These are phyloP conservation scores for Taurulus bubalis DNA, from an alignment of 2,113 vertebrate genomes.

Conservation along the genomic window DNA sequence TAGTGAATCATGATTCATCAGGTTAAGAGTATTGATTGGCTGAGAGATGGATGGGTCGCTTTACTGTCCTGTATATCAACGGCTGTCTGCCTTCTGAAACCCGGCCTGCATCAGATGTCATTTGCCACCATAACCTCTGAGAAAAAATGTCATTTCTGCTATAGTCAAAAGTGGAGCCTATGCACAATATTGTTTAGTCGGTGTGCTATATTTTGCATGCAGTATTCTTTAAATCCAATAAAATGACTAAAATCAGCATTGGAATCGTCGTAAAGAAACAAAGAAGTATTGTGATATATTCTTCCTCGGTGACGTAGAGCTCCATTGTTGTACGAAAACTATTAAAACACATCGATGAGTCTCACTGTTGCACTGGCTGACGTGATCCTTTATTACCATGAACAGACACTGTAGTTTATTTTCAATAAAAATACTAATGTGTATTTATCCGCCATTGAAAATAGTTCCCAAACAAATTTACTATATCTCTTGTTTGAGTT, in stretches of 20 bases:
- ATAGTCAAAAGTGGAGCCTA: neutral
- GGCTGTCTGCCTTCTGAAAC: neutral
- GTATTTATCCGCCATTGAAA: neutral
- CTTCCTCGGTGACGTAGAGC: neutral
- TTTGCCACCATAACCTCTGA: neutral
- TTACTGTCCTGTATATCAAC: neutral
- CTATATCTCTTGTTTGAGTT: neutral
- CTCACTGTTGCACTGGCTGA: neutral
- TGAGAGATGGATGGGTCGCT: neutral
- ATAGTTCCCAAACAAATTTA: neutral
- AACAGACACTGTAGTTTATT: neutral
- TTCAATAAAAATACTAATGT: neutral
- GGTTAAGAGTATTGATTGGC: constrained; percentile 15
- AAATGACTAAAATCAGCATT: neutral
- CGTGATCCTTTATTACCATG: neutral
- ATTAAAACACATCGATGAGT: neutral
- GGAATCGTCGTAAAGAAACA: neutral
- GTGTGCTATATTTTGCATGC: neutral
- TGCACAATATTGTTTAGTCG: neutral
- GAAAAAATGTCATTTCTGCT: neutral
- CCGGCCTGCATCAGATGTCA: neutral
- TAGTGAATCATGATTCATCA: constrained; percentile 26
- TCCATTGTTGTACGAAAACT: neutral
- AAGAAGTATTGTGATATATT: neutral
- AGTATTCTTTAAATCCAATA: neutral